These are phyloP conservation scores for Pica pica DNA, from an alignment of 2,113 vertebrate species.

Conservation along the genomic window DNA sequence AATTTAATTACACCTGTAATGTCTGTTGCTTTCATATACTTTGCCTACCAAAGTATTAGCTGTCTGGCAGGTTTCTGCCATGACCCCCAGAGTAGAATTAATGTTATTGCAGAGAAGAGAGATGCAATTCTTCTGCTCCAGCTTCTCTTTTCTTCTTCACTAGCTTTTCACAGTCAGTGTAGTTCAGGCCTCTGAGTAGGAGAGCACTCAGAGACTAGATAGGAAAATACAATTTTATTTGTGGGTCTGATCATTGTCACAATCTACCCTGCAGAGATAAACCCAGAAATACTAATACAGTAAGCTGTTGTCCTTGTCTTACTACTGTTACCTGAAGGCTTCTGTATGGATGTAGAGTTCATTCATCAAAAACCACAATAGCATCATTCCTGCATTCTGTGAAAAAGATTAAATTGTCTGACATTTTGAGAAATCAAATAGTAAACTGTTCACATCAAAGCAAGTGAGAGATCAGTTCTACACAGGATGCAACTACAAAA, in stretches of 20 bases:
- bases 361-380: background rate
- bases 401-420: background rate
- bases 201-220: background rate
- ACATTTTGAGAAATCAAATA: background rate
- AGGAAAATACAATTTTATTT: background rate
- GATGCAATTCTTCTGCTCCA: background rate
- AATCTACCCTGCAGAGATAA: background rate
- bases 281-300: background rate
- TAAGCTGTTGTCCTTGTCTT: background rate
- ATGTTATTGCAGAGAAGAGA: background rate
- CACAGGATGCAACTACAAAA: background rate
- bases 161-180: background rate
- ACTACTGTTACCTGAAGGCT: background rate
- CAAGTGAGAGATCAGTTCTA: background rate
- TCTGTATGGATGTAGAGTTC: background rate
- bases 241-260: background rate
- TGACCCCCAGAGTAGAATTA: background rate
- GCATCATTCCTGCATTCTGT: background rate
- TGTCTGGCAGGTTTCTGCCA: background rate
- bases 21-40: background rate
- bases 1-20: background rate
- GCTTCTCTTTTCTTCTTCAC: background rate
- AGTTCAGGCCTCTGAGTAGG: background rate
- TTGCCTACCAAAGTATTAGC: background rate
- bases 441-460: background rate